phyloP scores from a whole-genome alignment of 2,888 invertebrate genomes.

The Steinernema hermaphroditum region DNA sequence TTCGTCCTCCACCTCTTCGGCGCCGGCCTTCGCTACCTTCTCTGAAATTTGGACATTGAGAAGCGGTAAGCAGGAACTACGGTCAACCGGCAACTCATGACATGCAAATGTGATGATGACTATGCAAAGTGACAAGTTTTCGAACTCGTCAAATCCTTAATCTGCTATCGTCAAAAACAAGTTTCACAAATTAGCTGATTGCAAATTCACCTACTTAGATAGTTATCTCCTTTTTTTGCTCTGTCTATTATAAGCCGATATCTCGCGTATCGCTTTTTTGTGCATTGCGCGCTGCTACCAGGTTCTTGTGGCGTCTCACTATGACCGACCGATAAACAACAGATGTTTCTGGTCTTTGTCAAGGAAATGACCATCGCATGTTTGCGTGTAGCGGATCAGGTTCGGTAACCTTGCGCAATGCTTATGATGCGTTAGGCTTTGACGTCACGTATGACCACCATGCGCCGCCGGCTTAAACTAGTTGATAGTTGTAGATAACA shows the following conservation, averaged over 20 bases:
- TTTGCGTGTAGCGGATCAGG: conserved; percentile 27
- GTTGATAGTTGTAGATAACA: background rate
- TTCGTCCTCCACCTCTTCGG: conserved; percentile 23
- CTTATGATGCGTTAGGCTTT: conserved; percentile 17
- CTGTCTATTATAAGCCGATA: too few relatives aligned
- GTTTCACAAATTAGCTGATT: conserved; percentile 22
- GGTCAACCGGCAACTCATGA: background rate
- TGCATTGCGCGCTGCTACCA: background rate
- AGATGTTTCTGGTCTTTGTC: conserved; percentile 8
- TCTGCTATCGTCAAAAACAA: conserved; percentile 17
- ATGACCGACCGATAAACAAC: conserved; percentile 1
- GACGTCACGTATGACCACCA: conserved; percentile 30
- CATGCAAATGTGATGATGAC: conserved; percentile 7
- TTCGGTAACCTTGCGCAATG: conserved; percentile 31
- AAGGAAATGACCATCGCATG: conserved; percentile 9
- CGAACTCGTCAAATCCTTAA: conserved; percentile 1
- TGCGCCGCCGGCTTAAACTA: background rate
- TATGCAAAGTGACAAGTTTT: conserved; percentile 27
- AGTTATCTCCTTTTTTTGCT: background rate
- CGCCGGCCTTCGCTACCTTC: background rate
- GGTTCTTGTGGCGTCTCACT: too few relatives aligned
- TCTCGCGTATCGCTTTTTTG: background rate
- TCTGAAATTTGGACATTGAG: background rate
- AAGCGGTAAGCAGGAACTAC: background rate
- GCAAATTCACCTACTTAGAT: background rate